Percentiles rank a stretch among this genome's conserved stretches.
These are phyloP conservation scores for Maniola hyperantus DNA, from an alignment of 2,888 invertebrate genomes.

Conservation along the genomic window DNA sequence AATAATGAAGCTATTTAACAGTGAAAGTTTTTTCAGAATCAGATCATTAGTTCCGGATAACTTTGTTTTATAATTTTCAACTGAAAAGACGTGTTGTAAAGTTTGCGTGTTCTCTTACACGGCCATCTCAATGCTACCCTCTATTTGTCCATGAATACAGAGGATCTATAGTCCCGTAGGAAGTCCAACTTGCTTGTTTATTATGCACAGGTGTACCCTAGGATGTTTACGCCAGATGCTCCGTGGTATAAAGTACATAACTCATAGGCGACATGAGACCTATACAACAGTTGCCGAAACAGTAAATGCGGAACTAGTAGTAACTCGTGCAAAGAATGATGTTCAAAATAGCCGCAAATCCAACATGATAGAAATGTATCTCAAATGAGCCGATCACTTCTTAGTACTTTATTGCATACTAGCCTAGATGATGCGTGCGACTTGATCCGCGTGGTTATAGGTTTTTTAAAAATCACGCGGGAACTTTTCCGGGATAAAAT, in stretches of 20 bases:
- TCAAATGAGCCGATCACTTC: too few species aligned
- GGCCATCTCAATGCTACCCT: neutral
- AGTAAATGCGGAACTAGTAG: neutral
- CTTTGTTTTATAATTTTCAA: too few species aligned
- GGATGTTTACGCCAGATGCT: constrained; percentile 12
- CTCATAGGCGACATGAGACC: constrained; percentile 17
- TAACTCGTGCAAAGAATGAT: neutral
- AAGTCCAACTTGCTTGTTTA: constrained; percentile 20
- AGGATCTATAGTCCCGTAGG: constrained; percentile 22
- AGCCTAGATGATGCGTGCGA: too few species aligned
- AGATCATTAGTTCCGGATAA: too few species aligned
- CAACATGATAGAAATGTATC: too few species aligned
- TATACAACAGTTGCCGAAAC: constrained; percentile 3
- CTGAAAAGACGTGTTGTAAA: neutral
- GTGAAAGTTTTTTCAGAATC: too few species aligned
- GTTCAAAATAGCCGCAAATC: too few species aligned
- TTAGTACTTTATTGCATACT: too few species aligned
- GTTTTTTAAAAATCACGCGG: too few species aligned
- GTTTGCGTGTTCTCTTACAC: constrained; percentile 1
- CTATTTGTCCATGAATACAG: constrained; percentile 15
- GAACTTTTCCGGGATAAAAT: too few species aligned
- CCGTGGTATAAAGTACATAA: constrained; percentile 4
- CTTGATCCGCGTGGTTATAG: too few species aligned
- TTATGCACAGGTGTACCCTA: constrained; percentile 24
- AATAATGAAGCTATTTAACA: too few species aligned